Evolutionary conservation across 2,113 vertebrate species (phyloP), one percentile per base, ranked within the genome.

Genomic region (cattle (Bos taurus)): DNA sequence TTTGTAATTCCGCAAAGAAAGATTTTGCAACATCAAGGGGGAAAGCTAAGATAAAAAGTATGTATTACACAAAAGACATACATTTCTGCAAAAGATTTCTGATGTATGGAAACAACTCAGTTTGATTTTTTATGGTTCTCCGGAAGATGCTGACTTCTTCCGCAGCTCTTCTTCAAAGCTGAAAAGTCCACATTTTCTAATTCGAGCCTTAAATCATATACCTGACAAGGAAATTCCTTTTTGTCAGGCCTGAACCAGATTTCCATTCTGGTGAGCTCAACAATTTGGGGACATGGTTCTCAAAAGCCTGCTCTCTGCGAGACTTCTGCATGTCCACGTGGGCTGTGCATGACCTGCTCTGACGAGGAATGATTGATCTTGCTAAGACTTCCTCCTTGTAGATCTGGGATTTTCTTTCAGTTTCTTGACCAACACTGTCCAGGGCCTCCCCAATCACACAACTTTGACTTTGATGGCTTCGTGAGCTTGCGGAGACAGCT

Each of bases 321-420:
- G 95, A 97, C 98, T n/a, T 97, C 93, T 96, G 98, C 97, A 99
- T 98, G 96, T 98, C 96, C 95, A 84, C 98, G 97, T 97, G 99
- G 98, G n/a, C n/a, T n/a, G n/a, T n/a, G n/a, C n/a, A n/a, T n/a
- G n/a, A n/a, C n/a, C n/a, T n/a, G n/a, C n/a, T n/a, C n/a, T n/a
- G n/a, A n/a, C n/a, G n/a, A n/a, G n/a, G n/a, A n/a, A n/a, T n/a
- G n/a, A n/a, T n/a, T n/a, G n/a, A n/a, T n/a, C n/a, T n/a, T n/a
- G n/a, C n/a, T n/a, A n/a, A n/a, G n/a, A n/a, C n/a, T n/a, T n/a
- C n/a, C n/a, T n/a, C n/a, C n/a, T n/a, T n/a, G n/a, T n/a, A n/a
- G n/a, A n/a, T n/a, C n/a, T n/a, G n/a, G n/a, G n/a, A n/a, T n/a
- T n/a, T n/a, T n/a, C n/a, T n/a, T n/a, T n/a, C n/a, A n/a, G n/a